These are phyloP conservation scores for Lutraria rhynchaena DNA, from an alignment of 1,140 invertebrate species.

Conservation along the genomic window DNA sequence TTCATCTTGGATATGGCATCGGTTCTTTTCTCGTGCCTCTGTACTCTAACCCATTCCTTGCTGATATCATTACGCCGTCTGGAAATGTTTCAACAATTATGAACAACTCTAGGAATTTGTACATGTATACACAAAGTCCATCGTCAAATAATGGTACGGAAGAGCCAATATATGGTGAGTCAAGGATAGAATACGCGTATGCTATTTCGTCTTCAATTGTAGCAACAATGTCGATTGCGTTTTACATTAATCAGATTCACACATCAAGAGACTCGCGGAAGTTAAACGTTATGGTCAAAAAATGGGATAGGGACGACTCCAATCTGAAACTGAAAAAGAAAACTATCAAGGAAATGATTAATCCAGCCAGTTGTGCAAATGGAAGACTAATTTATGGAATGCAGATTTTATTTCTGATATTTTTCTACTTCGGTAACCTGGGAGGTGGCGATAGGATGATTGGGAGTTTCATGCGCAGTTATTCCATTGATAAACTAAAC, in stretches of 20 bases:
- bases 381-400: conserved; percentile 61
- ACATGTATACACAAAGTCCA: too few species aligned
- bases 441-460: conserved; percentile 66
- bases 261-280: background rate
- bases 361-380: conserved; percentile 63
- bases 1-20: conserved; percentile 72
- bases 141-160: background rate
- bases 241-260: conserved; percentile 60
- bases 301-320: background rate
- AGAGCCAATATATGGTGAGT: conserved; percentile 14
- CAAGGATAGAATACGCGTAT: conserved; percentile 66
- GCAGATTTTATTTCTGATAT: conserved; percentile 61
- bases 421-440: conserved; percentile 63
- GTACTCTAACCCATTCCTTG: conserved; percentile 68
- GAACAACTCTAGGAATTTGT: too few species aligned
- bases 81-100: too few species aligned
- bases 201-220: conserved; percentile 59
- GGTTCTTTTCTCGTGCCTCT: conserved; percentile 70
- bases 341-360: conserved; percentile 54
- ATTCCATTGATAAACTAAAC: conserved; percentile 59
- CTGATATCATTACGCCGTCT: background rate
- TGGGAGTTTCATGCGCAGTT: conserved; percentile 67
- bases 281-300: background rate
- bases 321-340: background rate
- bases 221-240: conserved; percentile 48